Evolutionary conservation across 2,797 vertebrate genomes (phyloP), one percentile per base, ranked within the genome.

Genomic region (Astyanax mexicanus): DNA sequence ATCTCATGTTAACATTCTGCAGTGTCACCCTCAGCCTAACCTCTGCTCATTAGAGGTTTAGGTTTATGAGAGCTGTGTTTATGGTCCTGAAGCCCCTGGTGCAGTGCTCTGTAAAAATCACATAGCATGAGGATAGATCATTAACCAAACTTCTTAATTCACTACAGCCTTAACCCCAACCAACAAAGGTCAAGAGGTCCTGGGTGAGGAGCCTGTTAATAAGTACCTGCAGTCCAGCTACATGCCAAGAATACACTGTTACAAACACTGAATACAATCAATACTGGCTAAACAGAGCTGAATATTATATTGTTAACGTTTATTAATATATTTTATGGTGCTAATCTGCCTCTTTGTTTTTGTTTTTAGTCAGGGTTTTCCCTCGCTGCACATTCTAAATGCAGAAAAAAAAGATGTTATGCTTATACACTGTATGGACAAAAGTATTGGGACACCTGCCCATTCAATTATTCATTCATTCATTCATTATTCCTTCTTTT

Each of bases 131-230:
- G 70, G 29, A 67, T 58, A 77, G 78, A 83, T 84, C 65, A 85
- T 85, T 86, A 84, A 86, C 81, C 42, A 79, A 81, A 47, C 52
- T 69, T 61, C 55, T 54, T 55, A 66, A 52, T 49, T 49, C 47
- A 25, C 37, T 47, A 45, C 0, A 27, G 15, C 32, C 29, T 45
- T 37, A 55, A 57, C 19, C 38, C 73, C 57, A 42, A 68, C 54
- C 10, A 29, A n/a, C 4, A 23, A 23, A 6, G 57, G 51, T 49
- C 58, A 74, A 29, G 37, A 57, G 42, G 47, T 54, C 29, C 23
- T 4, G 12, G 64, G 25, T 12, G 12, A 37, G 37, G 49, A 40
- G 11, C 21, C 40, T 3, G 67, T 67, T 74, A 77, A 81, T 77
- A 55, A 49, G 60, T 60, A 68, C 40, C 57, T 69, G 65, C 47